Evolutionary conservation across 2,797 vertebrate genomes (phyloP), one percentile per base, ranked within the genome.

Genomic region (Poecilia wingei): DNA sequence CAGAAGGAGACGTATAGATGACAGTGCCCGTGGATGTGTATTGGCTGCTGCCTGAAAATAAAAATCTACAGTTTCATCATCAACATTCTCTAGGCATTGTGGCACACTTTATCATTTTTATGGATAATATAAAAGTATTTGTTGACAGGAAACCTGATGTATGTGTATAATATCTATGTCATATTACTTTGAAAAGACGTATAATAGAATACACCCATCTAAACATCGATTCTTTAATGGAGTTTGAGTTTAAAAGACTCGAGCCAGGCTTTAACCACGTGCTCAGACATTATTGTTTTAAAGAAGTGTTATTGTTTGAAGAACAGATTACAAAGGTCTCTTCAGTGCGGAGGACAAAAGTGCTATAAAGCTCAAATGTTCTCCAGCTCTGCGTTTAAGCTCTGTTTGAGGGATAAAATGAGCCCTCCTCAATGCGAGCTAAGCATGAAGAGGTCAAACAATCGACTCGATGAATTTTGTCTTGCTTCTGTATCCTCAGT

Each of bases 381-480:
- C 91, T 89, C 82, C 82, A 86, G 79, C 85, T 92, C 77, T 85
- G 86, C 72, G 84, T 76, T 81, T 90, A 76, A 76, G 84, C 87
- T 85, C 84, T 43, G 71, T 85, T 81, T 74, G 76, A 87, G 80
- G 81, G 84, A 90, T 90, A 85, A 88, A 87, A 89, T 81, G 89
- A 92, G 88, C 76, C 76, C 75, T 81, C 87, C 88, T 91, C 88
- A 84, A 81, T 87, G 82, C 87, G 78, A 88, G 91, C 88, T 88
- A 86, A 92, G 91, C 80, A 82, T 88, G 81, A 74, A 79, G 86
- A 86, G 92, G 92, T 93, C 88, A 89, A 87, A 57, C 75, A 79
- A 87, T 75, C 72, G 70, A 84, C 81, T 84, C 83, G 85, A 79
- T 83, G 81, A 91, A 83, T 86, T 91, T 82, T 80, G 79, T 85